Base-by-base conservation (phyloP, 2,888 invertebrate species). In the Chrysomela aeneicollis region DNA sequence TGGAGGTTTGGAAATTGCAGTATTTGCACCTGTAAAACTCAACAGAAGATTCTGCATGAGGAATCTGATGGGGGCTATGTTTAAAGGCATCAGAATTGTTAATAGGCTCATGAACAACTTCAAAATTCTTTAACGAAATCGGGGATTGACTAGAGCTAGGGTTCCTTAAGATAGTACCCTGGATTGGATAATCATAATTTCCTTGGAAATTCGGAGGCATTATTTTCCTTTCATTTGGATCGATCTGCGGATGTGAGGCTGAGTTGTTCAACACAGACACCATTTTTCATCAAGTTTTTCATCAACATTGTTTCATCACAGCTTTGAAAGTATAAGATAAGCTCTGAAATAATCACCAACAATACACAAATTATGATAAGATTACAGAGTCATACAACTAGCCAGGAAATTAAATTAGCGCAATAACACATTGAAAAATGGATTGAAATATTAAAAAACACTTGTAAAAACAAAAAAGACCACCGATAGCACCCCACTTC, bases 11-110 rank as follows among this genome's bases (percentile, higher is more conserved):
- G 12, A 21, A 55, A 22, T 21, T 1, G 22, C 55, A 55, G 15
- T 55, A 21, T 55, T 55, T 42, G 21, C 55, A 55, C 9, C 15
- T 42, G 42, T 15, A 42, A 2, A 42, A 15, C n/a, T 42, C 15
- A 15, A 42, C n/a, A 42, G 15, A 42, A 3, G 42, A 42, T 42
- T 15, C 15, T 15, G 15, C n/a, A 15, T n/a, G 2, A 12, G 42
- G 15, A 26, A 5, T 6, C 26, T 35, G 6, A 35, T 35, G 26
- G 26, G 26, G 26, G 26, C 26, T 26, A 8, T 26, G 26, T 26
- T 26, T 8, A 3, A 26, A 35, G 4, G 32, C 5, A 9, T 10
- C 32, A 4, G 10, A 35, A 10, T 35, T 10, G 5, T 6, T 10
- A 26, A 5, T 8, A 35, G 32, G 10, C 10, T 9, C 9, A 6